Base-by-base conservation (phyloP, 2,888 invertebrate species). In the Acleris laterana region DNA sequence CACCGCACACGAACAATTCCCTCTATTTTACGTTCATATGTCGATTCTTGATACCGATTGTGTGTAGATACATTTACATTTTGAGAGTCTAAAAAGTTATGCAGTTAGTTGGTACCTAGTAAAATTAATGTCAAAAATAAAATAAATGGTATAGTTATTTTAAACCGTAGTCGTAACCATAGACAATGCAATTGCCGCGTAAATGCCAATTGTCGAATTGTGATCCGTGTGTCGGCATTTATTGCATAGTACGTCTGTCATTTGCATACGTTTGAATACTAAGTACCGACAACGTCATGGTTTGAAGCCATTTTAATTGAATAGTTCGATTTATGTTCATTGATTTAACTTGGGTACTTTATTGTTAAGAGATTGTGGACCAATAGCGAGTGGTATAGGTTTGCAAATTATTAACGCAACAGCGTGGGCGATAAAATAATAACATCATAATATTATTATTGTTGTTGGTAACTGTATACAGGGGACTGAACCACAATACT, bases 251-350 rank as follows among this genome's bases (percentile, higher is more conserved):
- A 89, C 90, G 91, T 88, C 87, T 88, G 88, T 85, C 89, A 93
- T 93, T 92, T 92, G 90, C 92, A 93, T 92, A 88, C 88, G 92
- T 93, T 92, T 93, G 92, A 91, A 93, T 92, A 91, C 87, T 90
- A 90, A 92, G 88, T 89, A 84, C 82, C 79, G 73, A 71, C 77
- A 78, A 82, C 86, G 90, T 88, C 89, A 90, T 78, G 84, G 89
- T 86, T 88, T 87, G 81, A 83, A 87, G 85, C 84, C 83, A 86
- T 84, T 90, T 88, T 90, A 91, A 92, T 91, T 91, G 89, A 89
- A 91, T 89, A 87, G 84, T 90, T 89, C 88, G 83, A 88, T 92
- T 85, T 87, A 85, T 82, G 84, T 80, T 87, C 86, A 88, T 87
- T 84, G 82, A 77, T 81, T 77, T 72, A 75, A 84, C 77, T 84